Base-by-base conservation (phyloP, 2,888 invertebrate genomes). In the Thelaira solivaga region DNA sequence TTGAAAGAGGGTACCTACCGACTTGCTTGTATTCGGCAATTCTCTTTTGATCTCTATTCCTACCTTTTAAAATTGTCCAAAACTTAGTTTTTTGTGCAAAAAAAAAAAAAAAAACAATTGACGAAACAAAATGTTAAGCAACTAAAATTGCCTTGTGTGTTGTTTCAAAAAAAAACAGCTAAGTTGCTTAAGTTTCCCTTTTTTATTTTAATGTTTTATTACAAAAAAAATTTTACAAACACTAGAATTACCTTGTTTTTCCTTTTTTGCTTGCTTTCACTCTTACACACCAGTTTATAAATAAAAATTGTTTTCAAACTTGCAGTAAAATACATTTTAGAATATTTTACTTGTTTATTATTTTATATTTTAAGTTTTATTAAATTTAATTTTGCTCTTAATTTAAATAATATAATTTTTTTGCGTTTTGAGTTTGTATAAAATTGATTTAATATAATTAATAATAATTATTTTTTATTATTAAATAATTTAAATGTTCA, bases 381-480 rank as follows among this genome's bases (percentile, higher is more conserved):
- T 78, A 43, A 26, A 71, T 24, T 16, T 64, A 7, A 59, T 62
- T 55, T 18, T 45, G 36, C 59, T 55, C 45, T 49, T 59, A 49
- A 72, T 51, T 79, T 64, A 16, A 68, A 24, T 45, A 11, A 31
- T 61, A 34, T 31, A 49, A 26, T 31, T 51, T 57, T 68, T 64
- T 71, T 65, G 51, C 65, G 22, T 65, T 76, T 47, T 53, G 72
- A 68, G 61, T 74, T 69, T 78, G 78, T 78, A 74, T 74, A 78
- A 68, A 69, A 68, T n/a, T n/a, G n/a, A n/a, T 55, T 71, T 39
- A 76, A 73, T 80, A 80, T 71, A 80, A 77, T 74, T 41, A 62
- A 65, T 64, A 45, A 68, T 55, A 53, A 71, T 57, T 45, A 55
- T 78, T 45, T 73, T 77, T 64, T 61, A 36, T 59, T 43, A 57